Percentiles rank a stretch among this genome's conserved stretches.
These are phyloP conservation scores for Lordiphosa collinella DNA, from an alignment of 1,140 invertebrate genomes.

Conservation along the genomic window DNA sequence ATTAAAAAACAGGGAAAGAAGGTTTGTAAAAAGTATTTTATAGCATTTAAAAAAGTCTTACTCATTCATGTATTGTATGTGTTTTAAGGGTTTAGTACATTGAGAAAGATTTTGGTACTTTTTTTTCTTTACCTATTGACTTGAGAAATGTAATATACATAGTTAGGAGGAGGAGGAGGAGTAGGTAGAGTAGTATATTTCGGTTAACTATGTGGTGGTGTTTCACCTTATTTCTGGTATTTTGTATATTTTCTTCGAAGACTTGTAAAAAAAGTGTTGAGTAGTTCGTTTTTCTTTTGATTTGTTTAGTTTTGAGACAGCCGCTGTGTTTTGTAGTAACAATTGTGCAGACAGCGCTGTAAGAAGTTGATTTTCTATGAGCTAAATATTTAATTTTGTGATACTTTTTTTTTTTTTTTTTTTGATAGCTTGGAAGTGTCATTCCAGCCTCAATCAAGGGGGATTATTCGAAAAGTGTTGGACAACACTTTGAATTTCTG, in stretches of 20 bases:
- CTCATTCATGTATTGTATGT: no score
- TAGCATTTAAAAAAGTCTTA: no score
- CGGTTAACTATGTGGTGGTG: slow-evolving; percentile 22
- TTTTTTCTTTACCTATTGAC: slow-evolving; percentile 5
- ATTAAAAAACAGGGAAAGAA: no score
- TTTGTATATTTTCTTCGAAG: slow-evolving; percentile 3
- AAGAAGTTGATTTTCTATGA: slow-evolving; percentile 16
- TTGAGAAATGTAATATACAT: slow-evolving; percentile 6
- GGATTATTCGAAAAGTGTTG: slow-evolving; percentile 50
- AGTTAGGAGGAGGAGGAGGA: background rate
- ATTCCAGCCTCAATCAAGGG: no score
- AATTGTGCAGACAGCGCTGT: slow-evolving; percentile 28
- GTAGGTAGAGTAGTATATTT: slow-evolving; percentile 5
- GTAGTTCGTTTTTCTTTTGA: slow-evolving; percentile 37
- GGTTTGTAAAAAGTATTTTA: no score
- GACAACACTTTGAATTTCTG: slow-evolving; percentile 15
- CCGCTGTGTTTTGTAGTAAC: slow-evolving; percentile 14
- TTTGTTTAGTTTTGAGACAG: slow-evolving; percentile 37
- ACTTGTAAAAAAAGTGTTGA: background rate
- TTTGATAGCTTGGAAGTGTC: slow-evolving; percentile 17
- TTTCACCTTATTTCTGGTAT: slow-evolving; percentile 1
- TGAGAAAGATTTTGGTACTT: slow-evolving; percentile 18
- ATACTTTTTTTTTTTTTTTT: slow-evolving; percentile 47
- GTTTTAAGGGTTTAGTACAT: slow-evolving; percentile 12
- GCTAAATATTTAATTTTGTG: slow-evolving; percentile 51